Base-by-base conservation (phyloP, 2,888 invertebrate species). In the Phyllotreta striolata region DNA sequence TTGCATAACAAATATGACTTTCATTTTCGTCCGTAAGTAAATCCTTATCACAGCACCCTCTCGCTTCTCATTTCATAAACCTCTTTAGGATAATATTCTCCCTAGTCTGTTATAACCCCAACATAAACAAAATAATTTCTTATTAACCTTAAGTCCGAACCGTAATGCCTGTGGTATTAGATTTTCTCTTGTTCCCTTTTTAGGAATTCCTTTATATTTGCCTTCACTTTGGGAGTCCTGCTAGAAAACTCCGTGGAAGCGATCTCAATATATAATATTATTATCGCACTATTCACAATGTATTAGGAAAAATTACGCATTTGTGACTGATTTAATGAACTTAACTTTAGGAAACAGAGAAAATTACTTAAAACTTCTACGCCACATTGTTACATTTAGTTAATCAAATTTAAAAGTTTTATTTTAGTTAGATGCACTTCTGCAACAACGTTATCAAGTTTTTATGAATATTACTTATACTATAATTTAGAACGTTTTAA, bases 121-220 rank as follows among this genome's bases (percentile, higher is more conserved):
- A 44, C 60, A 64, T 60, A 57, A 61, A 67, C 63, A 68, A 63
- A 63, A 63, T 68, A 55, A 66, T 66, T 68, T 62, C 63, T 68
- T 68, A 68, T 67, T 68, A 66, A 59, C 62, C 55, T 55, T 62
- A 63, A 68, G 59, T 47, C 63, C 58, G 54, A 54, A 38, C 62
- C 55, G 47, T 52, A 60, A 60, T 57, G 35, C 58, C 55, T 41
- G 47, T 9, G 47, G 57, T 64, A 57, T 57, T 56, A 61, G 56
- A 52, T 57, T 61, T 55, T 55, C 43, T 41, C 44, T 38, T 55
- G 41, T 59, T 60, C 39, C 39, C 55, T 43, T 57, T 56, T 37
- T 41, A 41, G 52, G 40, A 62, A 56, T 62, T 56, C 37, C 54
- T 58, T 54, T 43, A 51, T 58, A 41, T 35, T 51, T 51, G 24